phyloP scores from a whole-genome alignment of 2,888 invertebrate species.

The Isoperla grammatica region DNA sequence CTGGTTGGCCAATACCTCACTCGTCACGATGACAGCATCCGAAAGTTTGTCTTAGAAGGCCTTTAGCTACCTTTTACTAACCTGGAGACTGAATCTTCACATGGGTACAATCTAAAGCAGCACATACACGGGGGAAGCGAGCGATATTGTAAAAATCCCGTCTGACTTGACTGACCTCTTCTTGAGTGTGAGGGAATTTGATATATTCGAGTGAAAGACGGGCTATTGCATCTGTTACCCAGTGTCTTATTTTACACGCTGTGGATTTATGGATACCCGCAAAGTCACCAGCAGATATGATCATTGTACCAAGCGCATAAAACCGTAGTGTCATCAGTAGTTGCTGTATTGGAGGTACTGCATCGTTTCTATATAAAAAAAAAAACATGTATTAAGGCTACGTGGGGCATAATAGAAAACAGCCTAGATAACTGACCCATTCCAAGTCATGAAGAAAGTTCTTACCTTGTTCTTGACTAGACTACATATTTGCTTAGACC shows the following conservation, averaged over 20 bases:
- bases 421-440: no score
- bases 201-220: not conserved
- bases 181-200: constrained; percentile 4
- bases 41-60: no score
- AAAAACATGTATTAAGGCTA: no score
- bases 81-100: constrained; percentile 18
- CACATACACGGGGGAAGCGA: constrained; percentile 6
- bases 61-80: no score
- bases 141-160: constrained; percentile 8
- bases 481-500: no score
- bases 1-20: no score
- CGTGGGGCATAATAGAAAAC: no score
- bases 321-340: constrained; percentile 12
- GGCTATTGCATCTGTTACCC: constrained; percentile 18
- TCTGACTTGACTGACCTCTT: not conserved
- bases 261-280: constrained; percentile 12
- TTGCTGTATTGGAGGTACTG: constrained; percentile 11
- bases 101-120: constrained; percentile 20
- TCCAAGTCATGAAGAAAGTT: no score
- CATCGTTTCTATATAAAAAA: not conserved
- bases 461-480: no score
- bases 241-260: constrained; percentile 10
- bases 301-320: constrained; percentile 17
- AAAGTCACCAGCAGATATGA: constrained; percentile 9
- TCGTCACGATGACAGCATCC: no score